Percentiles rank a stretch among this genome's conserved stretches.
phyloP scores from a whole-genome alignment of 2,797 vertebrate genomes.

The Australoheros facetus region DNA sequence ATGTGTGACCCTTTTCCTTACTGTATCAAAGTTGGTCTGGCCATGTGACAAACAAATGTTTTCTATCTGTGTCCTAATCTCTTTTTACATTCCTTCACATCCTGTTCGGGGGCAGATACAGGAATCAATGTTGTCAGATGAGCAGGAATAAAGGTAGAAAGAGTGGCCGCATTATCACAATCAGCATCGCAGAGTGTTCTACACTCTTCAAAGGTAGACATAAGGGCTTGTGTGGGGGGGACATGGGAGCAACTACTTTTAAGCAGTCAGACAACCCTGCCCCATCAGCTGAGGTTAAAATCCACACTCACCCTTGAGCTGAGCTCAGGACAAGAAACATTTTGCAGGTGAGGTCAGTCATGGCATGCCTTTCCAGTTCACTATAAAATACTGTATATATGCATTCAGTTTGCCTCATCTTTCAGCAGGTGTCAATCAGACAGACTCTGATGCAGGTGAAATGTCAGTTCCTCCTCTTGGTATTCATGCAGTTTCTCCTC shows the following conservation, averaged over 20 bases:
- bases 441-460: slow-evolving; percentile 54
- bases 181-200: slow-evolving; percentile 21
- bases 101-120: not conserved
- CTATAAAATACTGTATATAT: slow-evolving; percentile 13
- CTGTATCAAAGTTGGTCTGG: not conserved
- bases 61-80: too few species aligned
- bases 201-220: not conserved
- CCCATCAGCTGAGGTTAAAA: slow-evolving; percentile 15
- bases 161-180: slow-evolving; percentile 36
- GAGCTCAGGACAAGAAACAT: not conserved
- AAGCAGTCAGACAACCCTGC: not conserved
- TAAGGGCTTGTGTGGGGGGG: not conserved
- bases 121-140: slow-evolving; percentile 5
- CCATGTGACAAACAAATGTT: not conserved
- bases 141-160: slow-evolving; percentile 9
- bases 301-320: not conserved
- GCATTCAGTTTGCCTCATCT: not conserved
- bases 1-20: not conserved
- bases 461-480: slow-evolving; percentile 54
- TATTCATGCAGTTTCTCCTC: slow-evolving; percentile 46
- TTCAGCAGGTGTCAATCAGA: slow-evolving; percentile 54
- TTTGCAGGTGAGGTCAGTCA: slow-evolving; percentile 44
- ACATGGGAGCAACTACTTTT: not conserved
- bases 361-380: slow-evolving; percentile 16
- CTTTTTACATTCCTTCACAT: not conserved